Evolutionary conservation across 2,797 vertebrate species (phyloP).

Genomic region (Lepus townsendii): DNA sequence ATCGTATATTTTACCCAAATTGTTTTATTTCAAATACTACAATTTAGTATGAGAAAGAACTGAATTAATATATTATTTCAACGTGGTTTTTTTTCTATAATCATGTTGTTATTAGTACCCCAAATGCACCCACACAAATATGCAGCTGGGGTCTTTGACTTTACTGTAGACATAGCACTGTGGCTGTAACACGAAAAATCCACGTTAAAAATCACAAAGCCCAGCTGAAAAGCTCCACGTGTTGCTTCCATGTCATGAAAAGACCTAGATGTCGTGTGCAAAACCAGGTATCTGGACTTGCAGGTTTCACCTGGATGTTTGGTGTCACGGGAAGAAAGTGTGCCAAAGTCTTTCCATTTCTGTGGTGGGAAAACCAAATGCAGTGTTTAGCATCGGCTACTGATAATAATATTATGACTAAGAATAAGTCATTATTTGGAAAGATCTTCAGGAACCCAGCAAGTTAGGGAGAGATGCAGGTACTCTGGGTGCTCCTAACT

Average conservation of each 20-base stretch:
- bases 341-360: conserved; percentile 37
- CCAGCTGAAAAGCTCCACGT: neutral
- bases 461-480: conserved; percentile 90
- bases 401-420: conserved; percentile 3
- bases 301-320: conserved; percentile 26
- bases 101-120: conserved; percentile 46
- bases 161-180: neutral
- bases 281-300: neutral
- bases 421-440: conserved; percentile 75
- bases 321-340: neutral
- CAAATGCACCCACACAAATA: conserved; percentile 34
- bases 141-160: conserved; percentile 15
- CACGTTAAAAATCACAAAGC: conserved; percentile 10
- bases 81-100: conserved; percentile 59
- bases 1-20: conserved; percentile 67
- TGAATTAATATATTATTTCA: conserved; percentile 62
- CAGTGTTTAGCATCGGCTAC: conserved; percentile 72
- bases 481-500: conserved; percentile 85
- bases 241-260: neutral
- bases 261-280: neutral
- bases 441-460: conserved; percentile 79
- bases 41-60: conserved; percentile 66
- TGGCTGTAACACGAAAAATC: neutral
- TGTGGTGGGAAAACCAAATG: neutral
- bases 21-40: conserved; percentile 68